Base-by-base conservation (phyloP, 2,797 vertebrate species). In the Chelonia mydas region DNA sequence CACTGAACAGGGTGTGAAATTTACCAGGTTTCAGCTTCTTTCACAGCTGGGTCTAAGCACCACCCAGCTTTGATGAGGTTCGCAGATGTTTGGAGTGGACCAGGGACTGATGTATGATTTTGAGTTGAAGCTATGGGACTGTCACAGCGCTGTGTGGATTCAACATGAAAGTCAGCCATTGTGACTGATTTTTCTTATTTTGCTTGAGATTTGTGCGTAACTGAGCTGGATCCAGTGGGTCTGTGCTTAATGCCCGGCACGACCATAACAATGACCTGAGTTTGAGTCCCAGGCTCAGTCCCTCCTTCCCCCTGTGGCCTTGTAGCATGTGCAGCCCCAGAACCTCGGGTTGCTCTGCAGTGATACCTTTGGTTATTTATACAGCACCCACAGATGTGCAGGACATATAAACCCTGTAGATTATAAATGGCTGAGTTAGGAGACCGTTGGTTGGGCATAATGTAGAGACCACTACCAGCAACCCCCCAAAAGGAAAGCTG, bases 401-500 rank as follows among this genome's bases (percentile, higher is more conserved):
- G 19, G 33, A 68, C 65, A 68, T 37, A 17, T 21, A 37, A n/a
- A 37, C 65, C 19, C 65, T 41, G 10, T 41, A 11, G 19, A 11
- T 41, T 72, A n/a, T 23, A 41, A n/a, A 72, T 21, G 5, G 17
- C n/a, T 72, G 61, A 68, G 68, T 72, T 72, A 41, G 37, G 37
- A 23, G n/a, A 33, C 28, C 15, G 59, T 37, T 68, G 65, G n/a
- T 68, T 68, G 8, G 17, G n/a, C n/a, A 72, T 11, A 37, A 41
- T 25, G 10, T 11, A 23, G 37, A 72, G 19, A 41, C 21, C 23
- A 37, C 68, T 72, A 23, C n/a, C 17, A 10, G n/a, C 19, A 5
- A n/a, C 7, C 65, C 10, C 81, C 79, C 86, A 90, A 96, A 95
- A 96, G 53, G 79, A 61, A 90, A 96, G 80, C 91, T 87, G 80